phyloP scores from a whole-genome alignment of 1,140 invertebrate genomes.

The Brachionus sp. region DNA sequence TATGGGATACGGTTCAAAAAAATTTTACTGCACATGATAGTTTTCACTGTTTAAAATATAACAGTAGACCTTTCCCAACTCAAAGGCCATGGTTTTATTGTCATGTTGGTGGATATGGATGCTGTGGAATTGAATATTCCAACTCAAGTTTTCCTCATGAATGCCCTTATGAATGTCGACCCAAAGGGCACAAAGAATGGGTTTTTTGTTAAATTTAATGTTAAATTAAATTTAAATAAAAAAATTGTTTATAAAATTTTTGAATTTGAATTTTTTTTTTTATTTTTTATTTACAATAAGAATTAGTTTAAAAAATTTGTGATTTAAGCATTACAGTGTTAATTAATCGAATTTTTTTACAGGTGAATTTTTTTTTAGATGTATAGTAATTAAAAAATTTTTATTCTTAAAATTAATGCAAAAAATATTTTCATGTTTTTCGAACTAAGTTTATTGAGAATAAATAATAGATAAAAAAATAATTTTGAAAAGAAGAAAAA shows the following conservation, averaged over 20 bases:
- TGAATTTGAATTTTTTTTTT: neutral
- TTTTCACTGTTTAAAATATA: neutral
- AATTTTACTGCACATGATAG: conserved; percentile 19
- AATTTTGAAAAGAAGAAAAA: no score
- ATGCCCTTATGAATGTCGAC: neutral
- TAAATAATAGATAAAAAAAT: no score
- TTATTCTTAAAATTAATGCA: no score
- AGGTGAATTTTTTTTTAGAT: no score
- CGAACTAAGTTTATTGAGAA: no score
- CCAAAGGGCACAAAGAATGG: conserved; percentile 8
- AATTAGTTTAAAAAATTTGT: no score
- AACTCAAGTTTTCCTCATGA: conserved; percentile 30
- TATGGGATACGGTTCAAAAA: neutral
- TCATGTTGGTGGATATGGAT: conserved; percentile 17
- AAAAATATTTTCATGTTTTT: no score
- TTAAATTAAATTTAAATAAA: neutral
- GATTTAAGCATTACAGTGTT: no score
- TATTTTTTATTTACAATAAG: neutral
- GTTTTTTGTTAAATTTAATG: neutral
- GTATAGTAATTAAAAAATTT: no score
- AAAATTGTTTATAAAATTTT: no score
- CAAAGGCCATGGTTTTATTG: conserved; percentile 27
- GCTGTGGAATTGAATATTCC: neutral
- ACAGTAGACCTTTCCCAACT: neutral
- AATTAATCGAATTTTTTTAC: no score